Evolutionary conservation across 2,113 vertebrate species (phyloP), one percentile per base, ranked within the genome.

Genomic region (Pomatorhinus ruficollis): DNA sequence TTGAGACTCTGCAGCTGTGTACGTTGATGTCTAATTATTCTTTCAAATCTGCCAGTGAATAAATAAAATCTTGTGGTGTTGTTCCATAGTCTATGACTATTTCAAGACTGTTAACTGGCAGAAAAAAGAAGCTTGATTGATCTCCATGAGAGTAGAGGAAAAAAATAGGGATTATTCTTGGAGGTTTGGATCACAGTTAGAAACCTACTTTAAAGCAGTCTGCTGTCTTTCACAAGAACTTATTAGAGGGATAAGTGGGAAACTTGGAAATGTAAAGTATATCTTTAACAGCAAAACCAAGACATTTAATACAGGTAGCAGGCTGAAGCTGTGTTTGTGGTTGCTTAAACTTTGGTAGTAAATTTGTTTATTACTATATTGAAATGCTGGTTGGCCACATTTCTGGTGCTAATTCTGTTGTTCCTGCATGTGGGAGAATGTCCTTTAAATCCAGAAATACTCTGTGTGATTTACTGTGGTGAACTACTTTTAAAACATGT

Each of bases 1-100:
- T 57, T 92, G 89, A 95, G 63, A 61, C 39, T 68, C 28, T 91
- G 66, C 66, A 93, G 84, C 93, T 94, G 63, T 77, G 54, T 91
- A 50, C 22, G 15, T 94, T 88, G 74, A 80, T 91, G 71, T 74
- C 50, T 90, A 85, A 87, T 93, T 91, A 83, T 47, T 88, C 82
- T 94, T 90, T 86, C 40, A 56, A 83, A 65, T 80, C 87, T 94
- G 42, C 22, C 31, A 40, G 44, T 84, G 87, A 92, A 76, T 78
- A 84, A 56, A 54, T 54, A 54, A 33, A 54, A 75, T 87, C 49
- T 47, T 71, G 12, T n/a, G 19, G 65, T 90, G 37, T 74, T 94
- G 25, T 89, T 77, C 45, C 30, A 39, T 23, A 35, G 18, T 47
- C 59, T 91, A 0, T 35, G 31, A 40, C 53, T 64, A 16, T 87